Conservation (phyloP, 2,797 vertebrate genomes). For the Semaprochilodus insignis region DNA sequence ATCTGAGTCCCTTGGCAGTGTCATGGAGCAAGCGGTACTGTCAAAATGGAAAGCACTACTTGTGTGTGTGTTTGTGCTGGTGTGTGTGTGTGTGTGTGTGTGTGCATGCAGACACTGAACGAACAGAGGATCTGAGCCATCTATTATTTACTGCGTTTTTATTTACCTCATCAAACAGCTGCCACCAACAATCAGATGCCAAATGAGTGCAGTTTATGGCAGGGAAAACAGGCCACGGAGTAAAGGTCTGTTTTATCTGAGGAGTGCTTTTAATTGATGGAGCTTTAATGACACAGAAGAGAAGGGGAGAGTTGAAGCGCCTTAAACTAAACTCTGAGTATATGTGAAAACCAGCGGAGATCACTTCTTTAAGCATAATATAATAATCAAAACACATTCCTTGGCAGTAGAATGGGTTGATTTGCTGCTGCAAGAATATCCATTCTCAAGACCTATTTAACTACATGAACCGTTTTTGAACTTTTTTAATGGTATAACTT, state of each 20-base stretch:
- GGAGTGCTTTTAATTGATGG: constrained; percentile 55
- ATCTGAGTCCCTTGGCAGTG: constrained; percentile 47
- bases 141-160: constrained; percentile 71
- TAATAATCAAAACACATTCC: not conserved
- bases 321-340: constrained; percentile 19
- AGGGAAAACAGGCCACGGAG: constrained; percentile 53
- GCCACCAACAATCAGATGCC: constrained; percentile 61
- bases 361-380: not conserved
- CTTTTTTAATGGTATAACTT: not conserved
- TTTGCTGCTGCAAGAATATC: not conserved
- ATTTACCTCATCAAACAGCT: constrained; percentile 72
- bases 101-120: constrained; percentile 49
- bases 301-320: constrained; percentile 8
- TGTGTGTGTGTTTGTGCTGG: constrained; percentile 2
- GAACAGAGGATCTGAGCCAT: constrained; percentile 62
- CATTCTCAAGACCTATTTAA: not conserved
- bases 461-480: not conserved
- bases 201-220: constrained; percentile 60
- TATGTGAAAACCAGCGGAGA: not conserved
- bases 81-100: constrained; percentile 7
- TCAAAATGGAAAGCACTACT: constrained; percentile 27
- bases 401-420: not conserved
- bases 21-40: constrained; percentile 36
- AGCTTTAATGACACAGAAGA: constrained; percentile 48
- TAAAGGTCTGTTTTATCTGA: constrained; percentile 58